A percentile compares a stretch with the other conserved stretches of the same genome.
Conservation (phyloP, 2,797 vertebrate genomes). For the Eulemur rubriventer region DNA sequence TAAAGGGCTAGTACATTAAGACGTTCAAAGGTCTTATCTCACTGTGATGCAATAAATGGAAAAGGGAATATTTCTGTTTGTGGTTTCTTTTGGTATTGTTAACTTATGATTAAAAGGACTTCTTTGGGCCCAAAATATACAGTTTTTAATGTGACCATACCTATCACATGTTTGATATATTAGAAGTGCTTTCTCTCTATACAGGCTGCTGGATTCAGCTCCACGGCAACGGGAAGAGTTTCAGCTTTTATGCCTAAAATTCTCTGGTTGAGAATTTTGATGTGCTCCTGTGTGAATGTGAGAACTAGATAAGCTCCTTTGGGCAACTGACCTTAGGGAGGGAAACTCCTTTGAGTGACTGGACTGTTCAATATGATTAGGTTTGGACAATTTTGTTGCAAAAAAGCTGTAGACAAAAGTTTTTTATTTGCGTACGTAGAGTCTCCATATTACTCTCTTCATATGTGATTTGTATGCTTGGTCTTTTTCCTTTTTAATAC, state of each 20-base stretch:
- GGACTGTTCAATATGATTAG: not conserved
- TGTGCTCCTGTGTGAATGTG: not conserved
- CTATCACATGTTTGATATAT: not conserved
- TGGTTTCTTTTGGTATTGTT: not conserved
- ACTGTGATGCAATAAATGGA: not conserved
- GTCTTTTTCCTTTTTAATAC: not conserved
- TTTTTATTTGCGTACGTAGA: not conserved
- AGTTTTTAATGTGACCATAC: not conserved
- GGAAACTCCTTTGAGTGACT: not conserved
- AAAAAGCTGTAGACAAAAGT: not conserved
- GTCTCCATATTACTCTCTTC: not conserved
- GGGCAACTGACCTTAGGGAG: not conserved
- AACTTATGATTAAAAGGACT: not conserved
- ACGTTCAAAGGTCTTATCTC: not conserved
- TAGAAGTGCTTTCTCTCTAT: not conserved
- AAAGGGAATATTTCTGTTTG: not conserved
- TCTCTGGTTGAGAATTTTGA: not conserved
- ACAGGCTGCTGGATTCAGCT: not conserved
- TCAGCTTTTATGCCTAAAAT: not conserved
- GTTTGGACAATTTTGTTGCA: not conserved
- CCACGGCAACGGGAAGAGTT: not conserved
- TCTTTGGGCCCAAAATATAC: not conserved
- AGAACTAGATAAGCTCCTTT: not conserved
- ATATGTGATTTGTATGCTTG: not conserved
- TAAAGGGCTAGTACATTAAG: not conserved